Percentiles rank a stretch among this genome's conserved stretches.
Evolutionary conservation across 1,140 invertebrate genomes (phyloP).

Genomic region (Muscidifurax raptorellus): DNA sequence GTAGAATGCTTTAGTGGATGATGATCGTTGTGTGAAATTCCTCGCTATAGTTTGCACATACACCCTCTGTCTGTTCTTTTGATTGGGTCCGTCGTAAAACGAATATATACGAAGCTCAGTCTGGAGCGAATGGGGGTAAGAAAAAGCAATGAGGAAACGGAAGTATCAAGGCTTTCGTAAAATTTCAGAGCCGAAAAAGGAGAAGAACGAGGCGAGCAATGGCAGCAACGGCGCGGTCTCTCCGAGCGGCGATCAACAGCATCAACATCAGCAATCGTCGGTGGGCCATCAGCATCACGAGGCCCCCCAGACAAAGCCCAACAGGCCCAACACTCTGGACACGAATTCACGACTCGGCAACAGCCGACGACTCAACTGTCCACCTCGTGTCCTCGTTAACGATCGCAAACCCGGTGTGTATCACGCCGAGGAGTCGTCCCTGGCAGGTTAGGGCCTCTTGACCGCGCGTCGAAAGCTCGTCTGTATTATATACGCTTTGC

Average conservation of each 20-base stretch:
- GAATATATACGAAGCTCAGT: too few species aligned
- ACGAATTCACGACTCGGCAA: constrained; percentile 79
- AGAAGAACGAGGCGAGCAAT: constrained; percentile 87
- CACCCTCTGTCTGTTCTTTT: too few species aligned
- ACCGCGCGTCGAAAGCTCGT: background rate
- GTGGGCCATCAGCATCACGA: constrained; percentile 60
- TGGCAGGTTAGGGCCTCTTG: constrained; percentile 58
- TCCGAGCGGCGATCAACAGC: constrained; percentile 78
- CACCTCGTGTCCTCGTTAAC: constrained; percentile 13
- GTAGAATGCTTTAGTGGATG: too few species aligned
- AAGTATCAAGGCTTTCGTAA: constrained; percentile 32
- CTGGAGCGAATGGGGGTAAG: too few species aligned
- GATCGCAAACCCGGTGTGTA: constrained; percentile 36
- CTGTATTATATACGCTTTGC: background rate
- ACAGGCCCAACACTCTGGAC: constrained; percentile 84
- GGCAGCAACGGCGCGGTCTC: constrained; percentile 77
- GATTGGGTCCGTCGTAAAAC: too few species aligned
- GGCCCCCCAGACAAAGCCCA: constrained; percentile 74
- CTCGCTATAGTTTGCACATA: too few species aligned
- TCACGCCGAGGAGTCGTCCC: constrained; percentile 12
- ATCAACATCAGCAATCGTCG: constrained; percentile 60
- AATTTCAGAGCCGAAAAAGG: constrained; percentile 90
- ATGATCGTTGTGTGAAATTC: too few species aligned
- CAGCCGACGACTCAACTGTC: constrained; percentile 55
- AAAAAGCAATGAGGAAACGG: background rate